Conservation (phyloP, 2,113 vertebrate species). For the Cephalopholis sonnerati region DNA sequence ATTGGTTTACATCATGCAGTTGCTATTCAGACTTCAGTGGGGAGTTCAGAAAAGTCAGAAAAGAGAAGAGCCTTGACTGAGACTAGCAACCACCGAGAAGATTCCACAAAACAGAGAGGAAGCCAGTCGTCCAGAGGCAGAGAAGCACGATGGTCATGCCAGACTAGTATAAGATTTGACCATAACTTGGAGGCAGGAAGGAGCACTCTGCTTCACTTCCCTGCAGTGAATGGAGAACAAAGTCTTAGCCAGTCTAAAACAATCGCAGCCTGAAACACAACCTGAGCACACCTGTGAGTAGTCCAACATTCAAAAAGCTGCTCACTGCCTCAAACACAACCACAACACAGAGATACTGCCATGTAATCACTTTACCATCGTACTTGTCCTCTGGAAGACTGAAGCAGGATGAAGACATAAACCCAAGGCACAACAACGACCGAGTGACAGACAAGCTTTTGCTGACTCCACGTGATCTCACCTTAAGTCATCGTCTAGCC, state of each 20-base stretch:
- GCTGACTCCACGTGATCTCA: constrained; percentile 66
- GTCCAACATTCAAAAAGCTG: neutral
- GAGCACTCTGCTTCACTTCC: neutral
- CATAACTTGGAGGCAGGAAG: too few relatives aligned
- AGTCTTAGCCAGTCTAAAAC: neutral
- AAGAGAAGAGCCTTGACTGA: neutral
- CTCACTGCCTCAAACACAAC: neutral
- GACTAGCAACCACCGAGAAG: neutral
- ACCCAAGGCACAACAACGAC: constrained; percentile 44
- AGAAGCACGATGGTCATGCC: neutral
- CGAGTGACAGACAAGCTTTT: constrained; percentile 35
- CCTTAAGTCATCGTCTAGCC: constrained; percentile 77
- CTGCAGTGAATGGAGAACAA: neutral
- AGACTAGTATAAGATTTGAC: neutral
- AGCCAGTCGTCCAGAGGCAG: neutral
- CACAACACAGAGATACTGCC: neutral
- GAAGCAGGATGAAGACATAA: neutral
- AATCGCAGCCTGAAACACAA: neutral
- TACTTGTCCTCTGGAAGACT: neutral
- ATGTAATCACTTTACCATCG: neutral
- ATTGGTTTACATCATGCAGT: neutral
- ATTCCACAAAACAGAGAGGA: neutral
- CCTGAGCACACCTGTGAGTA: neutral
- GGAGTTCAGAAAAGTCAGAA: too few relatives aligned
- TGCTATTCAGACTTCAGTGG: neutral